Base-by-base conservation (phyloP, 2,888 invertebrate species). In the Cryptops parisi region DNA sequence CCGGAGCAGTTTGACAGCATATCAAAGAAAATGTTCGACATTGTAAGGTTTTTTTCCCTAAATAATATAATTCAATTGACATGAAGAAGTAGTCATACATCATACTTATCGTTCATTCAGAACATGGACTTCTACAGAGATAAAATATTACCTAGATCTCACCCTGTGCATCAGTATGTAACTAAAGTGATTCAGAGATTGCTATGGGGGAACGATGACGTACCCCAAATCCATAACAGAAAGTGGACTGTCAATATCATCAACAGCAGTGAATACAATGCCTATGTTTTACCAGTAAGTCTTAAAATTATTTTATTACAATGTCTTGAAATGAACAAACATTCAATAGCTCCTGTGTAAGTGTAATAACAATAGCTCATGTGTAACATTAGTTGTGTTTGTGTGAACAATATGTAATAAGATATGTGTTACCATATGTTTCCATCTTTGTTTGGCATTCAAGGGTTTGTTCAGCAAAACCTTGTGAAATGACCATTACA, bases 251-350 rank as follows among this genome's bases (percentile, higher is more conserved):
- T 78, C 3, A 67, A 70, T 43, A 70, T 78, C 25, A 59, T 70
- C 3, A 63, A 72, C 59, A 64, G 65, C 52, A 62, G 64, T 2
- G 57, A 63, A 2, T 66, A 65, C 53, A 78, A 78, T 65, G 76
- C 77, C 1, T 74, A 73, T 64, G 76, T 77, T 43, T 61, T 77
- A 51, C 76, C 77, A 17, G 71, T 74, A 63, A 65, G 68, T 40
- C 25, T n/a, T n/a, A n/a, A n/a, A n/a, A n/a, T n/a, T n/a, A n/a
- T n/a, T n/a, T n/a, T n/a, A n/a, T n/a, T n/a, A n/a, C n/a, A n/a
- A n/a, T n/a, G n/a, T n/a, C n/a, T n/a, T n/a, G n/a, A n/a, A n/a
- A n/a, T n/a, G n/a, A n/a, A n/a, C n/a, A n/a, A n/a, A n/a, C n/a
- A n/a, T n/a, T n/a, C n/a, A n/a, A n/a, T n/a, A n/a, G n/a, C n/a